Conservation (phyloP, 2,113 vertebrate species). For the Pelodiscus sinensis region DNA sequence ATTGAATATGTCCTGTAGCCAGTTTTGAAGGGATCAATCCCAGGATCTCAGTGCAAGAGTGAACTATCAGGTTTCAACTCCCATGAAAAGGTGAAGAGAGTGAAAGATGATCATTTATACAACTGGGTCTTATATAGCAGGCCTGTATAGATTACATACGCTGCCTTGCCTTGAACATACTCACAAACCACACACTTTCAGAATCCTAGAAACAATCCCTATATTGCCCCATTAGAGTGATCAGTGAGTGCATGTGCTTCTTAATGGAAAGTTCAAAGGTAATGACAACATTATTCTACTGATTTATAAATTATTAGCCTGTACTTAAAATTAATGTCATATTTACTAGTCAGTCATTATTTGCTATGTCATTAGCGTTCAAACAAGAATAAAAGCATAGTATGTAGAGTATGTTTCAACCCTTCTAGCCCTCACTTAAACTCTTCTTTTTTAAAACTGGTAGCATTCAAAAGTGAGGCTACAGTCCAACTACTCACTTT, state of each 20-base stretch:
- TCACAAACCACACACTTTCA: background rate
- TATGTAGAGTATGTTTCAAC: background rate
- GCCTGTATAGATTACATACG: background rate
- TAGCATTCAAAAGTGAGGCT: background rate
- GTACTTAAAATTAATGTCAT: slow-evolving; percentile 38
- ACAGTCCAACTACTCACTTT: background rate
- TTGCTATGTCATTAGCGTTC: background rate
- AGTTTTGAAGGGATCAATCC: background rate
- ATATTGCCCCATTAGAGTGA: slow-evolving; percentile 5
- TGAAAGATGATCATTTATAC: background rate
- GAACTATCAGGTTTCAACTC: background rate
- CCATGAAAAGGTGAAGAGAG: background rate
- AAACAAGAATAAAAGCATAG: background rate
- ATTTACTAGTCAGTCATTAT: slow-evolving; percentile 46
- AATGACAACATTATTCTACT: slow-evolving; percentile 5
- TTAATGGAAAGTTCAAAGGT: slow-evolving; percentile 41
- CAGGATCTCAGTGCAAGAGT: background rate
- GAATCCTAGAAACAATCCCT: background rate
- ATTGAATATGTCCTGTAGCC: background rate
- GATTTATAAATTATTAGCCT: slow-evolving; percentile 52
- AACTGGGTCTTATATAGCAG: background rate
- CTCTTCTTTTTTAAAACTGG: background rate
- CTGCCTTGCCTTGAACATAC: background rate
- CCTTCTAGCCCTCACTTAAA: background rate
- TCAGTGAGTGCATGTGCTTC: slow-evolving; percentile 12